Evolutionary conservation across 2,113 vertebrate genomes (phyloP).

Genomic region (Piprites chloris): DNA sequence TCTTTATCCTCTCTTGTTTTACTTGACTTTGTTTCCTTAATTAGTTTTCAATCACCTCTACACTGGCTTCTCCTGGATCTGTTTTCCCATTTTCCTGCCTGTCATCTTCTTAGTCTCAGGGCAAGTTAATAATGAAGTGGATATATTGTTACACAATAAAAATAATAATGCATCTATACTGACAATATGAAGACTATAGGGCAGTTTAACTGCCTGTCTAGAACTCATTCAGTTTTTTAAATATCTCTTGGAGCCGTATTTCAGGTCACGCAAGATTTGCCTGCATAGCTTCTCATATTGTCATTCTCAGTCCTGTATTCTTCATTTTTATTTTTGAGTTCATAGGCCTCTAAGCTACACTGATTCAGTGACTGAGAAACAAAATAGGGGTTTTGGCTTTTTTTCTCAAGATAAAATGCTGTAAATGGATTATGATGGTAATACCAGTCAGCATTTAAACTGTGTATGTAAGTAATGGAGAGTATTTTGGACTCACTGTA

Average conservation of each 20-base stretch:
- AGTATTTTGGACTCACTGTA: neutral
- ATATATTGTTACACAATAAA: neutral
- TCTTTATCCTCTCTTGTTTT: neutral
- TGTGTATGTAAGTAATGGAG: neutral
- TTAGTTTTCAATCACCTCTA: neutral
- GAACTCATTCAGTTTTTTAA: neutral
- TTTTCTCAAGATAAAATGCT: neutral
- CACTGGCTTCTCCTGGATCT: neutral
- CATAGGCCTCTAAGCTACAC: neutral
- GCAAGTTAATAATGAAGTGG: neutral
- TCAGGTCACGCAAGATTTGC: neutral
- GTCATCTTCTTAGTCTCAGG: neutral
- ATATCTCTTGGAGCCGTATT: neutral
- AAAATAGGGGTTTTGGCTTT: neutral
- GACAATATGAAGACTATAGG: neutral
- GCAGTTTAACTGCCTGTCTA: neutral
- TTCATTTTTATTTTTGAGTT: neutral
- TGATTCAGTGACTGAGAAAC: neutral
- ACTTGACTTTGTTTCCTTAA: neutral
- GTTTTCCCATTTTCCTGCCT: neutral
- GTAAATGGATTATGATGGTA: neutral
- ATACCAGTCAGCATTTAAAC: neutral
- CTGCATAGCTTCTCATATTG: neutral
- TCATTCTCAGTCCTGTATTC: neutral
- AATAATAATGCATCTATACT: neutral